Percentiles rank a stretch among this genome's conserved stretches.
Evolutionary conservation across 2,797 vertebrate species (phyloP).

Genomic region (Carduelis carduelis): DNA sequence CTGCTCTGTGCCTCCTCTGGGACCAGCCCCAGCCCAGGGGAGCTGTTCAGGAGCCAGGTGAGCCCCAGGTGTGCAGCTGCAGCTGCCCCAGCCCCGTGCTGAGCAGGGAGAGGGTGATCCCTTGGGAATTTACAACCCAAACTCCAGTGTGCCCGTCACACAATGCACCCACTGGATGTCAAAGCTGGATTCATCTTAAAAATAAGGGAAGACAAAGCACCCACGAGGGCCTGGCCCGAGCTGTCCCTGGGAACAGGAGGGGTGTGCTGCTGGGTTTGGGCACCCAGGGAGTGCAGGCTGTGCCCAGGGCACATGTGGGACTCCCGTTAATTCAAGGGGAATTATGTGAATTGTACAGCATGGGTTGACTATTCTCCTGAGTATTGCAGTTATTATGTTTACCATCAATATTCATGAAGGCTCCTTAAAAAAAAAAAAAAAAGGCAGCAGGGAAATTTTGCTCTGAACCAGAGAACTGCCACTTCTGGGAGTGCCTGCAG

Average conservation of each 20-base stretch:
- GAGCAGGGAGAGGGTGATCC: not conserved
- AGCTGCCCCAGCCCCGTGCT: not conserved
- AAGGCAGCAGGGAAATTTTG: not conserved
- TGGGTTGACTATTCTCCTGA: slow-evolving; percentile 28
- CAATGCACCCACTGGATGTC: fast-evolving
- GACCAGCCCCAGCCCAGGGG: fast-evolving
- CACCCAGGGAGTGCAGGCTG: not conserved
- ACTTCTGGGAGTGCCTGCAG: not conserved
- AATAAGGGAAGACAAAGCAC: fast-evolving
- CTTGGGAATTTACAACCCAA: fast-evolving
- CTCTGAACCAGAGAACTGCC: not conserved
- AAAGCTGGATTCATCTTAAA: not conserved
- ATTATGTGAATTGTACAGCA: slow-evolving; percentile 49
- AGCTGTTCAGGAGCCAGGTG: fast-evolving
- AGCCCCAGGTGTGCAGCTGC: not conserved
- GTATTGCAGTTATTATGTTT: slow-evolving; percentile 57
- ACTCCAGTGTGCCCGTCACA: not conserved
- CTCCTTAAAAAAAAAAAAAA: not conserved
- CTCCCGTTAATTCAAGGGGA: slow-evolving; percentile 24
- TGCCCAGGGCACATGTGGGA: not conserved
- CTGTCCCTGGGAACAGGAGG: fast-evolving
- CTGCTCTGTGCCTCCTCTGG: not conserved
- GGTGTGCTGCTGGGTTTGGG: fast-evolving
- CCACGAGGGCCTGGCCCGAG: fast-evolving
- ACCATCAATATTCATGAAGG: slow-evolving; percentile 46